phyloP scores from a whole-genome alignment of 2,888 invertebrate genomes.

The Tenthredo distinguenda region DNA sequence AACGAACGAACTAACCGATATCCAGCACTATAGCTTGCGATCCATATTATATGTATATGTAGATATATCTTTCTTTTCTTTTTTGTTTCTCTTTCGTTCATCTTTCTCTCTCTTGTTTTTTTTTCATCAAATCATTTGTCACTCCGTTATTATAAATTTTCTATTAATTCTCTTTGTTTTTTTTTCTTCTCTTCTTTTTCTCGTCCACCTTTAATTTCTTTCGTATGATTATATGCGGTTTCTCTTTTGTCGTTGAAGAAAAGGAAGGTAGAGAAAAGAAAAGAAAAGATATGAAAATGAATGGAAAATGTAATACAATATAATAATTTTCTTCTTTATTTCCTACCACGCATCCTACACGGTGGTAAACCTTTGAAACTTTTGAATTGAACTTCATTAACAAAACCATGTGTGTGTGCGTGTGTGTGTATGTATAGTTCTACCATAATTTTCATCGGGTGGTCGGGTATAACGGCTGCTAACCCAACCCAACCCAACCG shows the following conservation, averaged over 20 bases:
- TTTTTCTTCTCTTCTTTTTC: too few species aligned
- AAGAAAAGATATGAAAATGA: neutral
- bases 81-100: neutral
- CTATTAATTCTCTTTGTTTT: neutral
- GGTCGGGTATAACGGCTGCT: slow-evolving; percentile 58
- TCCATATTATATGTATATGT: neutral
- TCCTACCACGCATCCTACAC: neutral
- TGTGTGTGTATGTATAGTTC: neutral
- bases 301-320: neutral
- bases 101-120: neutral
- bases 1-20: neutral
- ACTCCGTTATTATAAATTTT: neutral
- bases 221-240: neutral
- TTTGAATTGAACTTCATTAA: slow-evolving; percentile 16
- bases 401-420: neutral
- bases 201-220: neutral
- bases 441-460: slow-evolving; percentile 63
- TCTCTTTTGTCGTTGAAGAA: neutral
- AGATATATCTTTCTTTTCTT: neutral
- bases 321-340: neutral
- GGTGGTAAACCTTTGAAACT: slow-evolving; percentile 32
- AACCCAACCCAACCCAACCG: neutral
- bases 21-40: neutral
- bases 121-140: neutral
- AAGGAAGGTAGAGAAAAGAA: neutral